Evolutionary conservation across 2,113 vertebrate genomes (phyloP).

Genomic region (Mus spicilegus): DNA sequence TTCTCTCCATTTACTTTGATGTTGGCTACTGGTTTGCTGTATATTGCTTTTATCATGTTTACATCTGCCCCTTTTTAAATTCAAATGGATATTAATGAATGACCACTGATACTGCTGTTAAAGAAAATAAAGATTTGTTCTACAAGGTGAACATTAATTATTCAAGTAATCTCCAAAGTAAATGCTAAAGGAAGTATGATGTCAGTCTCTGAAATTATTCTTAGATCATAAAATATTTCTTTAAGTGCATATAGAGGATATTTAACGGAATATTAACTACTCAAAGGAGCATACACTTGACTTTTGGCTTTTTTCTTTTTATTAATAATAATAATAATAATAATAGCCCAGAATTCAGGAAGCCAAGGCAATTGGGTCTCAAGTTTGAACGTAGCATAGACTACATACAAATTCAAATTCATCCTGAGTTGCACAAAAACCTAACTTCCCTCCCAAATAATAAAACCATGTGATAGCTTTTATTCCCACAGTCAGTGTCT

Average conservation of each 20-base stretch:
- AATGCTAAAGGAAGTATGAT: slow-evolving; percentile 36
- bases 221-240: slow-evolving; percentile 60
- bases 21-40: too few species aligned
- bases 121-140: slow-evolving; percentile 56
- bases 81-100: slow-evolving; percentile 53
- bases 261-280: slow-evolving; percentile 42
- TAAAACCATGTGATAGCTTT: slow-evolving; percentile 38
- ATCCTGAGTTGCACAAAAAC: background rate
- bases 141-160: slow-evolving; percentile 47
- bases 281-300: slow-evolving; percentile 22
- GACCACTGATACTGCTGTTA: slow-evolving; percentile 37
- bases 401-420: background rate
- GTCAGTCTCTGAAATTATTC: slow-evolving; percentile 45
- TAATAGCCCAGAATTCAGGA: background rate
- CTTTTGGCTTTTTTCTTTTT: slow-evolving; percentile 50
- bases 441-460: background rate
- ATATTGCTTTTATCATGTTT: too few species aligned
- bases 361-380: background rate
- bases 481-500: slow-evolving; percentile 12
- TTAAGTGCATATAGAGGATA: slow-evolving; percentile 26
- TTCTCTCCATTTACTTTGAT: too few species aligned
- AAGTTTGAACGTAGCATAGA: background rate
- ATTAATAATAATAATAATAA: background rate
- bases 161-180: slow-evolving; percentile 54
- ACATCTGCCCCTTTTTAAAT: slow-evolving; percentile 50